Percentiles rank a stretch among this genome's conserved stretches.
phyloP scores from a whole-genome alignment of 2,888 invertebrate species.

The Hyposoter didymator region DNA sequence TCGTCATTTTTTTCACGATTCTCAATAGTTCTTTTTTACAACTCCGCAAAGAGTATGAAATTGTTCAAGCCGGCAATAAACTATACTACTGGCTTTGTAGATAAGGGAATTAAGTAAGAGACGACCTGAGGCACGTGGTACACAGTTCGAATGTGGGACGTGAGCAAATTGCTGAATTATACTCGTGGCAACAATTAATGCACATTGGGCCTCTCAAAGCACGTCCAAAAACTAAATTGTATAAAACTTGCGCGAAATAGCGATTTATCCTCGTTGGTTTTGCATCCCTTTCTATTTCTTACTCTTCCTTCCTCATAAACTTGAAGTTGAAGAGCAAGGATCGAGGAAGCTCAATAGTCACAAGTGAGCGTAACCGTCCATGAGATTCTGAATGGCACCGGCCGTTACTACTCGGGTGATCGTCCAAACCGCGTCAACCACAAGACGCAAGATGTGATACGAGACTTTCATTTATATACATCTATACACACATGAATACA shows the following conservation, averaged over 20 bases:
- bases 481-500: background rate
- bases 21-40: background rate
- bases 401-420: constrained; percentile 48
- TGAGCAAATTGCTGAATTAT: background rate
- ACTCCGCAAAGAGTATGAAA: background rate
- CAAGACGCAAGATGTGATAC: constrained; percentile 17
- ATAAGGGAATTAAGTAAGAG: background rate
- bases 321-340: constrained; percentile 21
- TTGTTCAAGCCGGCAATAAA: background rate
- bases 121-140: background rate
- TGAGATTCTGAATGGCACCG: constrained; percentile 32
- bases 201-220: background rate
- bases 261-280: constrained; percentile 1
- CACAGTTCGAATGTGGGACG: background rate
- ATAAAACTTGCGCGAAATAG: constrained; percentile 21
- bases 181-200: background rate
- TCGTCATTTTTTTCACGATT: too few relatives aligned
- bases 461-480: background rate
- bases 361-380: background rate
- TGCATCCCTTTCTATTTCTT: background rate
- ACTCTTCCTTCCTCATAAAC: constrained; percentile 20
- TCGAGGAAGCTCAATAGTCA: constrained; percentile 41
- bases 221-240: constrained; percentile 34
- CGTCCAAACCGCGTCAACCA: constrained; percentile 25
- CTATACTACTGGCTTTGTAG: background rate